Base-by-base conservation (phyloP, 2,113 vertebrate genomes). In the Talpa occidentalis region DNA sequence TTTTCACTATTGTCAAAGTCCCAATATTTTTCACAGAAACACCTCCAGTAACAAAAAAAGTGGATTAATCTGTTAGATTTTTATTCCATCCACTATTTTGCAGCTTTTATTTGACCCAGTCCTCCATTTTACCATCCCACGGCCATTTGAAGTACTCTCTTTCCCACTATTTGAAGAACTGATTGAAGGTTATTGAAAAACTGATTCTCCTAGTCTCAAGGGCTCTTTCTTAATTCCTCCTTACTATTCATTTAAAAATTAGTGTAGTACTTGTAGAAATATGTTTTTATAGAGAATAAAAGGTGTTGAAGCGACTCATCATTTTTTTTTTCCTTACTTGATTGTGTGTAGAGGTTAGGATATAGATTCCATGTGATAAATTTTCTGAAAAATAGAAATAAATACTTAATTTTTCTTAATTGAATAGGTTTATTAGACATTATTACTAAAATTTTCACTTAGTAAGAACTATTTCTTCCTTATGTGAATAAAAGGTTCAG, bases 241-340 rank as follows among this genome's bases (percentile, higher is more conserved):
- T 95, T 90, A 70, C 0, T 90, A 4, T 66, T 95, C 35, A 37
- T 90, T 90, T 94, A 84, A 94, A 92, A 95, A 74, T 70, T 47
- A 94, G 37, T 37, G 10, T 64, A 0, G 8, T 88, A 74, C 40
- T 81, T 90, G 2, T 56, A 92, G 73, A 62, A 88, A 4, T 30
- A 52, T 77, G 21, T 95, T 77, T 77, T 88, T 88, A 24, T 67
- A 88, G 67, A 88, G 32, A 26, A 10, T 88, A 10, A 83, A 88
- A 76, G 40, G 42, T 87, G 54, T 79, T 54, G 21, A 82, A 82
- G 17, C 88, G 49, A 52, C 76, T 84, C 15, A 66, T 15, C n/a
- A n/a, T n/a, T n/a, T n/a, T n/a, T n/a, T 66, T 76, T 78, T 85
- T 81, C 92, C 69, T 69, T 37, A 54, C 3, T 22, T 83, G 14